Evolutionary conservation across 1,140 invertebrate species (phyloP).

Genomic region (Drosophila mayri): DNA sequence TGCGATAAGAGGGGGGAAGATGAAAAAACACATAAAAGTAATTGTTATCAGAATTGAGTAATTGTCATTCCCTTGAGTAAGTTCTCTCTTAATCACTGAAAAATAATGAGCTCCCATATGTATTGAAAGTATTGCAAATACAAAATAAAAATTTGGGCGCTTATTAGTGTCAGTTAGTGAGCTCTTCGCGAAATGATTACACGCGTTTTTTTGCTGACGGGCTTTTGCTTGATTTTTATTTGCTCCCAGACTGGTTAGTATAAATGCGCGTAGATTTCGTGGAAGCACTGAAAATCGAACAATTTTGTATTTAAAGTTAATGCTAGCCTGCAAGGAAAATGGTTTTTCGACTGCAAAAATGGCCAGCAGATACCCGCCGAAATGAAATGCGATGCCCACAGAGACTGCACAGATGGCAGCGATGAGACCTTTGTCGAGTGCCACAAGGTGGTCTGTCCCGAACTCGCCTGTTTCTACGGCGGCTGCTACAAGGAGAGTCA

Average conservation of each 20-base stretch:
- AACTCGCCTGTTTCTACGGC: conserved; percentile 86
- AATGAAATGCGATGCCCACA: conserved; percentile 73
- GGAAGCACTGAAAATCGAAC: neutral
- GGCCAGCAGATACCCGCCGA: conserved; percentile 5
- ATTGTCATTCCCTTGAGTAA: no score
- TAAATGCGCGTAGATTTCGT: neutral
- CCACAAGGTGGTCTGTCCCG: conserved; percentile 75
- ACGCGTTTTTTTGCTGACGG: neutral
- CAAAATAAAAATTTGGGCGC: neutral
- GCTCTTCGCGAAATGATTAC: neutral
- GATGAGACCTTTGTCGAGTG: conserved; percentile 86
- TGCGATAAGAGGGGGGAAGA: no score
- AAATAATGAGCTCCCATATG: no score
- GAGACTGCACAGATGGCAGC: conserved; percentile 86
- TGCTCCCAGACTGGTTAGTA: neutral
- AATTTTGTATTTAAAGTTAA: neutral
- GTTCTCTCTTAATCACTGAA: no score
- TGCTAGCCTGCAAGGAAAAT: neutral
- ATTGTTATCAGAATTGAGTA: no score
- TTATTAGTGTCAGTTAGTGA: neutral
- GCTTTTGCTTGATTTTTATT: neutral
- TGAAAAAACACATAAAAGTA: no score
- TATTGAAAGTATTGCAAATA: no score
- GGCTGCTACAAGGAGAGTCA: conserved; percentile 86
- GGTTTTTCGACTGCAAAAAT: conserved; percentile 1